Evolutionary conservation across 2,888 invertebrate species (phyloP).

Genomic region (Sminthurides aquaticus): DNA sequence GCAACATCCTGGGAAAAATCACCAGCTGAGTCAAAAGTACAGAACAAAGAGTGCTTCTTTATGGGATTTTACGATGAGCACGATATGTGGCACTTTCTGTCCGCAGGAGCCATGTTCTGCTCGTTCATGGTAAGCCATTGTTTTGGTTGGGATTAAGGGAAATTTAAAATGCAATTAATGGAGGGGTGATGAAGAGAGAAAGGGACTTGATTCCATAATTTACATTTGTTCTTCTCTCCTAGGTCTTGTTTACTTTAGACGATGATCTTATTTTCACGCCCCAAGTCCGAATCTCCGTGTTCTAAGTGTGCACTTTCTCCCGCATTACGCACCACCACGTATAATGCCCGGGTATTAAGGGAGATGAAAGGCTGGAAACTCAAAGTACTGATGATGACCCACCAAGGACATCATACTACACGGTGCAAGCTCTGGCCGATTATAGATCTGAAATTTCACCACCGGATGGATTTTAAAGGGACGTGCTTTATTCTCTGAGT

Average conservation of each 20-base stretch:
- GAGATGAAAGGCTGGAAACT: too few relatives aligned
- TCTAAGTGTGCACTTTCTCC: too few relatives aligned
- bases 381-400: too few relatives aligned
- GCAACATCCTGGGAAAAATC: constrained; percentile 49
- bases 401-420: too few relatives aligned
- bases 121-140: constrained; percentile 47
- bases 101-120: constrained; percentile 49
- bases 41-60: constrained; percentile 48
- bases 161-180: background rate
- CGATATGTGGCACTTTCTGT: constrained; percentile 52
- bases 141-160: background rate
- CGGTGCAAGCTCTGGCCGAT: too few relatives aligned
- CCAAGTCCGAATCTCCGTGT: constrained; percentile 20
- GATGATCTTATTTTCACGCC: constrained; percentile 21
- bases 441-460: too few relatives aligned
- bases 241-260: constrained; percentile 23
- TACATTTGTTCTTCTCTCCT: background rate
- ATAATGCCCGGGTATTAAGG: too few relatives aligned
- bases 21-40: constrained; percentile 49
- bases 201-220: too few relatives aligned
- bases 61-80: constrained; percentile 51
- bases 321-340: too few relatives aligned
- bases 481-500: too few relatives aligned
- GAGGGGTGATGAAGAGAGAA: too few relatives aligned
- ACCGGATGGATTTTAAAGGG: too few relatives aligned